Percentiles rank a stretch among this genome's conserved stretches.
Conservation (phyloP, 2,113 vertebrate genomes). For the Pituophis catenifer region DNA sequence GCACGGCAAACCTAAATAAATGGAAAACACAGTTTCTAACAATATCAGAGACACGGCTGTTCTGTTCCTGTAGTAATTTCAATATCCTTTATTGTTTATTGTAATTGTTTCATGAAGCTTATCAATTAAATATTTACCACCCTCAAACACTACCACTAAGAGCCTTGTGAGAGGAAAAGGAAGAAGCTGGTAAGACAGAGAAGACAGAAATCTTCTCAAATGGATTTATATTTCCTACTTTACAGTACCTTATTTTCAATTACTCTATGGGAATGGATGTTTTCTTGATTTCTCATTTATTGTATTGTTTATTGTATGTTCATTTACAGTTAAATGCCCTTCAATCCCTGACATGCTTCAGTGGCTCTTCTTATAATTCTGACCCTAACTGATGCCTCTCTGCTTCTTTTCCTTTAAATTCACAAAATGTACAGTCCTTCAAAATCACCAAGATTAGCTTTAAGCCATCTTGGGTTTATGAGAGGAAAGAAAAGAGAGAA, state of each 20-base stretch:
- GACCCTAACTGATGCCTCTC: neutral
- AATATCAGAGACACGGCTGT: neutral
- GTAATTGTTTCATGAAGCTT: neutral
- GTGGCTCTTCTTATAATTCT: neutral
- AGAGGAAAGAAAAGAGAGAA: neutral
- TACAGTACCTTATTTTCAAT: neutral
- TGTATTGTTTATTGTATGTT: neutral
- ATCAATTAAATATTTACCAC: neutral
- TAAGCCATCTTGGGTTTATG: neutral
- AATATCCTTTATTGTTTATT: neutral
- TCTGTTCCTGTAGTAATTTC: neutral
- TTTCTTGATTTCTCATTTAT: neutral
- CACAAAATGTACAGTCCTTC: neutral
- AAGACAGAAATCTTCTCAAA: neutral
- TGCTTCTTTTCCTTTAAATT: neutral
- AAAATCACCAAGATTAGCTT: neutral
- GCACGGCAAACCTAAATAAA: neutral
- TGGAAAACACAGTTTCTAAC: neutral
- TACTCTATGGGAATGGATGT: neutral
- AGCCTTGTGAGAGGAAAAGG: neutral
- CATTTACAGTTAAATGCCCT: neutral
- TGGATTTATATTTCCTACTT: neutral
- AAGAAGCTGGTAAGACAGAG: neutral
- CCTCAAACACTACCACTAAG: neutral
- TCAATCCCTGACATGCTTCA: neutral